Percentiles rank a stretch among this genome's conserved stretches.
These are phyloP conservation scores for Agriotes lineatus DNA, from an alignment of 2,888 invertebrate species.

Conservation along the genomic window DNA sequence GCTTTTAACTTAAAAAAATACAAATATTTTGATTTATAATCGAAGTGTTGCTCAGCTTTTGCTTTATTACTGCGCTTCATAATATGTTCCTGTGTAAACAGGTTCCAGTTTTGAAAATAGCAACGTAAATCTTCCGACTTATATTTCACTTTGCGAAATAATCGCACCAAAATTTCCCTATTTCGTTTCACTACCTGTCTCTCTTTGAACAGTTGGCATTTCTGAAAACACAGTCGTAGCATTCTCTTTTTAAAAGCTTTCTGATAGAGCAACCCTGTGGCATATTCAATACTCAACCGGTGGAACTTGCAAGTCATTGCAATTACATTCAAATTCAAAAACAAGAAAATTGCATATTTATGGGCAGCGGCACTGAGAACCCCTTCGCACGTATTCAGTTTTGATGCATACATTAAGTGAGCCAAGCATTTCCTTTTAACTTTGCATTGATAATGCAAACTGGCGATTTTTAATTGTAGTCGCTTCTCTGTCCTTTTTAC, in stretches of 20 bases:
- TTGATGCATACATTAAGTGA: slow-evolving; percentile 23
- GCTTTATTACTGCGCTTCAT: slow-evolving; percentile 34
- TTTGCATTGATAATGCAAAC: slow-evolving; percentile 50
- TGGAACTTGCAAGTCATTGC: neutral
- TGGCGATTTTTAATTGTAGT: slow-evolving; percentile 50
- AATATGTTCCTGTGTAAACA: slow-evolving; percentile 39
- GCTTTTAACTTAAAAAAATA: neutral
- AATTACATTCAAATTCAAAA: slow-evolving; percentile 3
- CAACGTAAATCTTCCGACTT: slow-evolving; percentile 44
- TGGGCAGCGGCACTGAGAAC: neutral
- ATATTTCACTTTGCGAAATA: slow-evolving; percentile 52
- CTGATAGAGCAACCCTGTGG: neutral
- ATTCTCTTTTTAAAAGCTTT: slow-evolving; percentile 20
- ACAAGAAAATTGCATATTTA: neutral
- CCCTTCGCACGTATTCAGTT: neutral
- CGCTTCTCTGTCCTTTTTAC: slow-evolving; percentile 39
- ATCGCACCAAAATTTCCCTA: slow-evolving; percentile 43
- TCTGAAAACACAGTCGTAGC: slow-evolving; percentile 44
- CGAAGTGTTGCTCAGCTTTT: slow-evolving; percentile 39
- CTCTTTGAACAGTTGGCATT: slow-evolving; percentile 49
- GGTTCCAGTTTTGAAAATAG: slow-evolving; percentile 50
- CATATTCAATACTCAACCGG: neutral
- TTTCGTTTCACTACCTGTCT: slow-evolving; percentile 43
- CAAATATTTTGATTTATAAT: neutral
- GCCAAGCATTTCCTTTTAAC: slow-evolving; percentile 41